phyloP scores from a whole-genome alignment of 2,888 invertebrate genomes.

The Epistrophella euchroma region DNA sequence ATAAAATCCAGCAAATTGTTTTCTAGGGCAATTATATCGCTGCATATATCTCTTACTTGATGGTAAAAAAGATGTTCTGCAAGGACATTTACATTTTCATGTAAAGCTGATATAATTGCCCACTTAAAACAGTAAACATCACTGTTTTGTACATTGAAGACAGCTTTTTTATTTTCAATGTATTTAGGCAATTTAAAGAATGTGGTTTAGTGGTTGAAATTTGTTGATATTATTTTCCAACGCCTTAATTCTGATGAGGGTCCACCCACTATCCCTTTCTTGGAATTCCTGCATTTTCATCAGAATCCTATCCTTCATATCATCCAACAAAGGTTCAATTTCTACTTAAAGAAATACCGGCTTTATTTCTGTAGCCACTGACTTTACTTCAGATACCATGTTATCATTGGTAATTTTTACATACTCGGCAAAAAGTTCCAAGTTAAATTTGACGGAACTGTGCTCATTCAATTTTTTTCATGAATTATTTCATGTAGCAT shows the following conservation, averaged over 20 bases:
- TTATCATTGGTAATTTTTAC: not conserved
- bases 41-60: too few species aligned
- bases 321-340: not conserved
- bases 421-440: not conserved
- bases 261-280: constrained; percentile 78
- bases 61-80: too few species aligned
- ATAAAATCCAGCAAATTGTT: too few species aligned
- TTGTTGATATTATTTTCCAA: constrained; percentile 68
- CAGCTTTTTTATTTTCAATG: not conserved
- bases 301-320: not conserved
- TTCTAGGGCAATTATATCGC: too few species aligned
- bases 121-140: too few species aligned
- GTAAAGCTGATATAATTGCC: too few species aligned
- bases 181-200: constrained; percentile 27
- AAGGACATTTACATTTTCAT: too few species aligned
- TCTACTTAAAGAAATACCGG: not conserved
- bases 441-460: not conserved
- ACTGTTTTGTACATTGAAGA: too few species aligned
- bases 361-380: not conserved
- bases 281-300: constrained; percentile 76
- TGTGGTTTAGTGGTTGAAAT: constrained; percentile 72
- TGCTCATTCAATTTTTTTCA: too few species aligned
- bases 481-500: too few species aligned
- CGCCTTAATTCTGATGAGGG: constrained; percentile 55
- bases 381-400: not conserved